Evolutionary conservation across 1,140 invertebrate species (phyloP), one percentile per base, ranked within the genome.

Genomic region (Marisa cornuarietis): DNA sequence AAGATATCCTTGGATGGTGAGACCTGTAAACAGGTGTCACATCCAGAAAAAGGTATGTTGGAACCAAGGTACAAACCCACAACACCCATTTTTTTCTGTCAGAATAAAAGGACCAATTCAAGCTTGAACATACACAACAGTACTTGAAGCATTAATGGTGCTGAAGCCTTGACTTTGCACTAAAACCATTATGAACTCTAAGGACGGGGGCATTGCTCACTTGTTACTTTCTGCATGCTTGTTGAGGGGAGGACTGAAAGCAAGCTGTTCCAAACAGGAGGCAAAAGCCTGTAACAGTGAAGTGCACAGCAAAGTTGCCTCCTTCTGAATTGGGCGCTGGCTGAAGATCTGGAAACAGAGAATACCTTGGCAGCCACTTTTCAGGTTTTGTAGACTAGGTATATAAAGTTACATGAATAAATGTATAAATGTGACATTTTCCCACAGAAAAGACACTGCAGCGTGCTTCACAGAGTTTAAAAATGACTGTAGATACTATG

Each of bases 291-390:
- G 87, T 65, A 91, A 75, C 16, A 91, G 79, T 79, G 88, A 83
- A 14, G 84, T 87, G 76, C 89, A 90, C 71, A 90, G 74, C 8
- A 52, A 71, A 9, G 86, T 89, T 8, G 88, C 87, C 81, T 88
- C 87, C 69, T 90, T 89, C 83, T 92, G 90, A 68, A 91, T 90
- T 49, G 88, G 87, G 49, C 90, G 85, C 78, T 92, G 90, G 79
- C 87, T 87, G 82, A 92, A 92, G 73, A 92, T 88, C 90, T 92
- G 83, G n/a, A 82, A 83, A 75, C 61, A n/a, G 85, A 76, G 79
- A 81, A 66, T 77, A 75, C 3, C 1, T 22, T 68, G 54, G 54
- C 31, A 42, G 31, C 31, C 31, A 42, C 6, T 2, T 42, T 42
- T 42, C 31, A 42, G 2, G 3, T 4, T 42, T 42, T 4, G 31